Conservation (phyloP, 2,888 invertebrate species). For the Scaptomyza parva region DNA sequence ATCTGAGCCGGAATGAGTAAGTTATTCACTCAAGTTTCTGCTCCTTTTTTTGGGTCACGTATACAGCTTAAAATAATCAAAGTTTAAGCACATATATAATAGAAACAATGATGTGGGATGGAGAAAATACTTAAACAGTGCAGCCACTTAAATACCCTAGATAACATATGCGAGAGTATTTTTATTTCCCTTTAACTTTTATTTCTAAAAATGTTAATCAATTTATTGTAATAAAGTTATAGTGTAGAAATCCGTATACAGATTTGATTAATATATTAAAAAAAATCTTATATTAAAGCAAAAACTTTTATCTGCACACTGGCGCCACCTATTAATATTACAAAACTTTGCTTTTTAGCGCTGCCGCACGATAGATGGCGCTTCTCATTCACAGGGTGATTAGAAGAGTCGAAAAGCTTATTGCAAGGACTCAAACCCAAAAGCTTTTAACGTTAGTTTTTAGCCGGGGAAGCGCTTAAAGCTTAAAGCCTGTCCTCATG, state of each 20-base stretch:
- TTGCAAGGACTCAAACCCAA: slow-evolving; percentile 11
- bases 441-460: not conserved
- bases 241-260: too few species aligned
- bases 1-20: not conserved
- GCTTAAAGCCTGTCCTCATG: not conserved
- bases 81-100: slow-evolving; percentile 25
- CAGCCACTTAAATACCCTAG: slow-evolving; percentile 12
- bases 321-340: slow-evolving; percentile 12
- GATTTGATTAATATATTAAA: too few species aligned
- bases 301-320: not conserved
- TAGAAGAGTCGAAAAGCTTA: not conserved
- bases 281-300: too few species aligned
- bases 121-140: slow-evolving; percentile 1
- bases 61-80: slow-evolving; percentile 36
- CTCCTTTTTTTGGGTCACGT: slow-evolving; percentile 15
- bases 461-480: not conserved
- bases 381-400: slow-evolving; percentile 16
- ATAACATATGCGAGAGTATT: not conserved
- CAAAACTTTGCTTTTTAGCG: rapidly evolving
- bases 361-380: not conserved
- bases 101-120: slow-evolving; percentile 20
- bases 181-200: too few species aligned
- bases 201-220: too few species aligned
- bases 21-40: not conserved
- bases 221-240: too few species aligned